Evolutionary conservation across 2,888 invertebrate genomes (phyloP), one percentile per base, ranked within the genome.

Genomic region (Andrena minutula): DNA sequence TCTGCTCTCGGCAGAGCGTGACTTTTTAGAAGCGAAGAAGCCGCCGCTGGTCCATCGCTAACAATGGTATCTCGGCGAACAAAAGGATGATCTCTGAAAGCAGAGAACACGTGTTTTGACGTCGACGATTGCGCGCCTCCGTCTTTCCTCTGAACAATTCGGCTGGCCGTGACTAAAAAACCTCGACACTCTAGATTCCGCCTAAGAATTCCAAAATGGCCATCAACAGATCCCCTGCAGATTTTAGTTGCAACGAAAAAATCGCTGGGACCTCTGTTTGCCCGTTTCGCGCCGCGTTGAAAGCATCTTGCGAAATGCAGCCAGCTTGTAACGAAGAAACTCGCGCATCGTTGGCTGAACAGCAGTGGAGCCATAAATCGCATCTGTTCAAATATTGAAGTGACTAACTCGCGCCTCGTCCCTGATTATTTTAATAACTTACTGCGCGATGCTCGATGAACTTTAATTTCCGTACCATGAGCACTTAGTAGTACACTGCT

Each of bases 41-140:
- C 75, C 69, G 47, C 65, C 49, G 66, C 26, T 49, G 79, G 65
- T 66, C 56, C 61, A 41, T 64, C 2, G 12, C n/a, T 49, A 61
- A 84, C 79, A 84, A 84, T 84, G 79, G 60, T 75, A 75, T 79
- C 73, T 53, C 68, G 8, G 49, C 56, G 75, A 75, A 82, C 83
- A 82, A 84, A 84, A 84, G 83, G 32, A 72, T 70, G 51, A 64
- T 70, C 70, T 75, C 53, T 75, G 75, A 82, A 79, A 82, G 83
- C 78, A 69, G 66, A 71, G 74, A 73, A 71, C 71, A 61, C 71
- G 23, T 74, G 68, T 79, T 74, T 77, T 73, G 72, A 75, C 76
- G 79, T 78, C 60, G 79, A 65, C 72, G 75, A 66, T 81, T 61
- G 66, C 60, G 30, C 64, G 58, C 41, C 66, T 69, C 63, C 66